Conservation (phyloP, 2,113 vertebrate genomes). For the Abramis brama region DNA sequence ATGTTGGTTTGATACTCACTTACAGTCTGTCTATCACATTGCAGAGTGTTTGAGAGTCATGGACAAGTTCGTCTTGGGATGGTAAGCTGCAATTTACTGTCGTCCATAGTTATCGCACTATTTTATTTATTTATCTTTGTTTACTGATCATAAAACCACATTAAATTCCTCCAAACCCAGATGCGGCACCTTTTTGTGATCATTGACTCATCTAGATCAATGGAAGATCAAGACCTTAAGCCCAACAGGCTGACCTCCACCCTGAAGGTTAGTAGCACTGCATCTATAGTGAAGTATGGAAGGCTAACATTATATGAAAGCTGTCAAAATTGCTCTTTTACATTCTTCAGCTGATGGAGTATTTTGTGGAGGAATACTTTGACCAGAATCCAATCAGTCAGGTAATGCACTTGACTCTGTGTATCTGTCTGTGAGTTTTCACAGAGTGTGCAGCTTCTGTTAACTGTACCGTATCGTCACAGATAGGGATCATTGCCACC, state of each 20-base stretch:
- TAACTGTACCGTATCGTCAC: slow-evolving; percentile 29
- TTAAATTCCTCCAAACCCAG: slow-evolving; percentile 65
- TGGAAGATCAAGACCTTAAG: slow-evolving; percentile 98
- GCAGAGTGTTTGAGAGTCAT: slow-evolving; percentile 85
- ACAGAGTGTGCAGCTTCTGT: background rate
- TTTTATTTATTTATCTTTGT: background rate
- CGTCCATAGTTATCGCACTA: background rate
- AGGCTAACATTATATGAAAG: background rate
- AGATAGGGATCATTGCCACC: slow-evolving; percentile 94
- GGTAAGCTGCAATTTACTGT: slow-evolving; percentile 75
- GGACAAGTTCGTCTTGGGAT: slow-evolving; percentile 95
- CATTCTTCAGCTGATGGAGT: slow-evolving; percentile 84
- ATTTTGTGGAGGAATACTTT: slow-evolving; percentile 96
- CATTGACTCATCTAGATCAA: slow-evolving; percentile 91
- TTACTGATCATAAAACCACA: background rate
- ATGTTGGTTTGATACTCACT: slow-evolving; percentile 32
- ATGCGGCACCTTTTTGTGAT: slow-evolving; percentile 96
- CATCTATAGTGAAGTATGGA: background rate
- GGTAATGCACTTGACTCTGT: slow-evolving; percentile 74
- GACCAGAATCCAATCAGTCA: slow-evolving; percentile 99
- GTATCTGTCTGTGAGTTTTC: background rate
- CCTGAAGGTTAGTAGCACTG: slow-evolving; percentile 47
- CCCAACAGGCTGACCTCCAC: slow-evolving; percentile 88
- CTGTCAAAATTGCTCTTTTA: background rate
- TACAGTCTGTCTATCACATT: background rate